Percentiles rank a stretch among this genome's conserved stretches.
Conservation (phyloP, 2,113 vertebrate genomes). For the Ciconia boyciana region DNA sequence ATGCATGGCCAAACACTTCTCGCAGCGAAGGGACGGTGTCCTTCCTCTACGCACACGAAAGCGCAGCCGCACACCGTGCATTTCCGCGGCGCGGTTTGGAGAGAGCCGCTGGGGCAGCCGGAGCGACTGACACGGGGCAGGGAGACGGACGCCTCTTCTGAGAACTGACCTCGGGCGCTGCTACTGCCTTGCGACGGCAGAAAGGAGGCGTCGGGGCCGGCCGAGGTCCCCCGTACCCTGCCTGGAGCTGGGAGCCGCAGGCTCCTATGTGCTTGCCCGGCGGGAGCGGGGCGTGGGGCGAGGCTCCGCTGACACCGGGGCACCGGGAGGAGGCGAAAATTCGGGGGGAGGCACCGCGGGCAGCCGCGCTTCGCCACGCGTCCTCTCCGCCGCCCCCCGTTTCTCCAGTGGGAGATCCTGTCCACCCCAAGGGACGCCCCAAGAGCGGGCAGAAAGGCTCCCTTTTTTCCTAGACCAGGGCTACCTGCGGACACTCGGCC, state of each 20-base stretch:
- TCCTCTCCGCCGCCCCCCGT: not conserved
- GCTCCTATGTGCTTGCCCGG: not conserved
- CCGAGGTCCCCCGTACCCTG: not conserved
- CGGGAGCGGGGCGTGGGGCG: not conserved
- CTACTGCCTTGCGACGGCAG: not conserved
- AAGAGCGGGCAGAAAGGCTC: not conserved
- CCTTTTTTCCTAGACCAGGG: not conserved
- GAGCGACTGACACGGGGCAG: no score
- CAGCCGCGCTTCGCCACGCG: not conserved
- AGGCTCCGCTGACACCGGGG: not conserved
- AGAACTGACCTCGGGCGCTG: not conserved
- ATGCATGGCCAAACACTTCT: not conserved
- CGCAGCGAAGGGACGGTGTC: not conserved
- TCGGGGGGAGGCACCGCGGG: not conserved
- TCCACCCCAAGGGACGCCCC: not conserved
- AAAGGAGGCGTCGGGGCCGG: not conserved
- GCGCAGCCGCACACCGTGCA: not conserved
- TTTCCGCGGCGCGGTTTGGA: not conserved
- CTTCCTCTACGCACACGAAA: not conserved
- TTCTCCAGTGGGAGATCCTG: not conserved
- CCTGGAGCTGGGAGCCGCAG: not conserved
- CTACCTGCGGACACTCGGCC: not conserved
- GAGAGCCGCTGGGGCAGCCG: not conserved
- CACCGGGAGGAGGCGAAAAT: not conserved
- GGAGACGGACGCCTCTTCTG: not conserved